Conservation (phyloP, 1,140 invertebrate genomes). For the Anoplophora glabripennis region DNA sequence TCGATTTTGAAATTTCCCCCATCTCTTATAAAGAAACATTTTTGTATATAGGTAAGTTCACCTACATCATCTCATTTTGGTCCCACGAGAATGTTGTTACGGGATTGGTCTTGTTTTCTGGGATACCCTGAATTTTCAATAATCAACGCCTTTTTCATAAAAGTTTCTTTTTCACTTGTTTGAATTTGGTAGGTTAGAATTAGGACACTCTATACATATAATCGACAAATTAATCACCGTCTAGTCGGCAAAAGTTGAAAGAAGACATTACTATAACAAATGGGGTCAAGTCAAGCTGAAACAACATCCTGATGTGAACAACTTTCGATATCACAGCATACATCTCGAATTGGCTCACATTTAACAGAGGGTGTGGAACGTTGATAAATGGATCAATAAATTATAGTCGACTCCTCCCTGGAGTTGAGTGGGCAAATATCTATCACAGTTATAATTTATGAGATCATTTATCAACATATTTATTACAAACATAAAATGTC, state of each 20-base stretch:
- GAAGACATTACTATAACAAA: constrained; percentile 47
- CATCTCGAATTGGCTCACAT: constrained; percentile 51
- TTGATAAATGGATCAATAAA: constrained; percentile 51
- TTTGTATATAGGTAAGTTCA: too few relatives aligned
- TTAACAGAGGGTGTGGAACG: constrained; percentile 51
- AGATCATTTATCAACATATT: constrained; percentile 50
- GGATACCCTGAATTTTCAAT: too few relatives aligned
- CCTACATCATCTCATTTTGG: too few relatives aligned
- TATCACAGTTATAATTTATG: constrained; percentile 51
- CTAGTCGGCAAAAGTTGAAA: constrained; percentile 43
- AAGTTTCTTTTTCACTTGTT: too few relatives aligned
- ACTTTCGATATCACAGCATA: constrained; percentile 42
- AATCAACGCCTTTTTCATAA: too few relatives aligned
- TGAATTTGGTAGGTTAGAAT: too few relatives aligned
- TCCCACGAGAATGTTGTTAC: too few relatives aligned
- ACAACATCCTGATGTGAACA: constrained; percentile 43
- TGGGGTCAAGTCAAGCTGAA: constrained; percentile 46
- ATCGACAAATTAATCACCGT: too few relatives aligned
- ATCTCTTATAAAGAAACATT: too few relatives aligned
- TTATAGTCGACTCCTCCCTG: constrained; percentile 46
- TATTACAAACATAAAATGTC: constrained; percentile 48
- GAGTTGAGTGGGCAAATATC: constrained; percentile 50
- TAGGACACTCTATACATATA: too few relatives aligned
- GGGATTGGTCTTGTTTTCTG: too few relatives aligned
- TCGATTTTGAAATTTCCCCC: too few relatives aligned